A percentile compares a stretch with the other conserved stretches of the same genome.
Evolutionary conservation across 2,797 vertebrate genomes (phyloP).

Genomic region (Anas bernieri): DNA sequence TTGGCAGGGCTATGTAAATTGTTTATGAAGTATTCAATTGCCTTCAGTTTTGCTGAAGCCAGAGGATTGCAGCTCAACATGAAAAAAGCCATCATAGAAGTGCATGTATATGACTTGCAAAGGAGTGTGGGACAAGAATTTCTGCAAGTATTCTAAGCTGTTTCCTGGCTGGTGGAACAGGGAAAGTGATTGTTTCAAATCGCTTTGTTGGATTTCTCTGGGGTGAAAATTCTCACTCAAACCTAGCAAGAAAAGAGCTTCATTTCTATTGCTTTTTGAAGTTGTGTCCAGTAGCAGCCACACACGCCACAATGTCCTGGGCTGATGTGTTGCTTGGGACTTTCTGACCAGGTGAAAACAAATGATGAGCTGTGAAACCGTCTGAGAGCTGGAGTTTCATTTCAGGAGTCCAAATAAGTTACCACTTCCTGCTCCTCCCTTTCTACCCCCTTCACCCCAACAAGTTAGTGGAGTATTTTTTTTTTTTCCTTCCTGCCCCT

Average conservation of each 20-base stretch:
- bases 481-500: not conserved
- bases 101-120: not conserved
- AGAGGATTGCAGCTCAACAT: not conserved
- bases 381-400: not conserved
- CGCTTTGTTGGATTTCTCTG: not conserved
- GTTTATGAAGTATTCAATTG: not conserved
- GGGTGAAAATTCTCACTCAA: not conserved
- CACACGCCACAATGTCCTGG: not conserved
- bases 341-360: conserved; percentile 14
- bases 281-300: not conserved
- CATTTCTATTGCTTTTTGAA: not conserved
- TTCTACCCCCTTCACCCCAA: not conserved
- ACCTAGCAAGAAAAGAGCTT: not conserved
- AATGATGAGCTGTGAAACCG: not conserved
- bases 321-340: not conserved
- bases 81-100: not conserved
- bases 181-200: not conserved
- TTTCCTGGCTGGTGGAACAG: not conserved
- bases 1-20: not conserved
- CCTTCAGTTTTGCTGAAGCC: not conserved
- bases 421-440: conserved; percentile 47
- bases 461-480: not conserved
- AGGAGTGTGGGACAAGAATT: not conserved
- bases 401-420: conserved; percentile 19
- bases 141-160: not conserved